phyloP scores from a whole-genome alignment of 2,113 vertebrate species.

The Mungos mungo region DNA sequence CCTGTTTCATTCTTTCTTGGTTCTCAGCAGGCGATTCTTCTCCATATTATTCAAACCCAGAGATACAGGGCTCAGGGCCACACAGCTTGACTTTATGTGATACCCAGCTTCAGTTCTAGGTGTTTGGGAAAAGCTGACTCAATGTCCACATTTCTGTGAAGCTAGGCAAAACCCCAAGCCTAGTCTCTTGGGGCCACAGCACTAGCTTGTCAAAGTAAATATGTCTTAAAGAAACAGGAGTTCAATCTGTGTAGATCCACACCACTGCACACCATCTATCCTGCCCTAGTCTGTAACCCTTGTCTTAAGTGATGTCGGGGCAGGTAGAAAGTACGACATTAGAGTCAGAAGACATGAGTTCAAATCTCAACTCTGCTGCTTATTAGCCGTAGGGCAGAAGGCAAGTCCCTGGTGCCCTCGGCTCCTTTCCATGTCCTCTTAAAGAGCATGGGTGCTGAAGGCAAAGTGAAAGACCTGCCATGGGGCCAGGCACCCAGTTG shows the following conservation, averaged over 20 bases:
- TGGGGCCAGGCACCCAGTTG: background rate
- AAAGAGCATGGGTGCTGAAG: background rate
- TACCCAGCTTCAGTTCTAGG: constrained; percentile 25
- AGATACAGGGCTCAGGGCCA: background rate
- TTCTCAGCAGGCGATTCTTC: background rate
- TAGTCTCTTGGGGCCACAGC: background rate
- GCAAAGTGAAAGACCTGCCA: background rate
- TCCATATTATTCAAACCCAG: background rate
- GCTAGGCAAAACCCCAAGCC: constrained; percentile 22
- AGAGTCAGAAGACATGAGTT: background rate
- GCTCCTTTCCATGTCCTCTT: no score
- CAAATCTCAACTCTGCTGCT: background rate
- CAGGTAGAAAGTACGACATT: background rate
- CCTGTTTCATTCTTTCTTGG: background rate
- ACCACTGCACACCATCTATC: rapidly evolving
- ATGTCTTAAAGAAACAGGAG: constrained; percentile 23
- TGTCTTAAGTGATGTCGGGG: background rate
- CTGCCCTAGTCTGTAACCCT: background rate
- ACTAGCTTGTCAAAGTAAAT: background rate
- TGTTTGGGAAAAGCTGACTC: constrained; percentile 22
- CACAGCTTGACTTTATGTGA: background rate
- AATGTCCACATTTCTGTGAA: constrained; percentile 13
- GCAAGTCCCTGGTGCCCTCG: background rate
- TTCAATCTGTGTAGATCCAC: background rate
- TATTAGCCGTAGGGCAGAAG: background rate